Evolutionary conservation across 2,113 vertebrate species (phyloP).

Genomic region (Spilogale gracilis): DNA sequence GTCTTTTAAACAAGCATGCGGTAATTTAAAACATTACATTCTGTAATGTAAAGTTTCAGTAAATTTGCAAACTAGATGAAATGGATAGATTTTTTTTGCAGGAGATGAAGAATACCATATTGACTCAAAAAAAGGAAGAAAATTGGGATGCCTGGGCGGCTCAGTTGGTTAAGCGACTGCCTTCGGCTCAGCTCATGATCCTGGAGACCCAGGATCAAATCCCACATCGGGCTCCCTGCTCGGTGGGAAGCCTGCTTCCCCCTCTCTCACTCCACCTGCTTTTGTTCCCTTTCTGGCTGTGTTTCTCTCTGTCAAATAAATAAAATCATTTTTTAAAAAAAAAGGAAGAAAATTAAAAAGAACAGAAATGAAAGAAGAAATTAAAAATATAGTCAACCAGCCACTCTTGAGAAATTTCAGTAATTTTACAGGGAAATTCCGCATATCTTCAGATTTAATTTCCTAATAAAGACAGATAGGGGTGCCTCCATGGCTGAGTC

Average conservation of each 20-base stretch:
- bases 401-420: neutral
- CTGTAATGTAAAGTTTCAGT: neutral
- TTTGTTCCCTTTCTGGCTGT: too few relatives aligned
- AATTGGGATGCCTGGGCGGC: neutral
- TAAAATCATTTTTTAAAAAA: neutral
- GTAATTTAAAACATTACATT: neutral
- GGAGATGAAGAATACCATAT: neutral
- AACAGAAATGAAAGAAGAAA: neutral
- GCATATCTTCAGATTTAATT: neutral
- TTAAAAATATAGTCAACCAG: neutral
- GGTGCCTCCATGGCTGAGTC: neutral
- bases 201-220: too few relatives aligned
- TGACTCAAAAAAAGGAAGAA: neutral
- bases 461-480: neutral
- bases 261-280: too few relatives aligned
- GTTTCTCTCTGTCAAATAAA: too few relatives aligned
- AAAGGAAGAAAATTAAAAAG: neutral
- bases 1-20: neutral
- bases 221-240: too few relatives aligned
- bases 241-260: too few relatives aligned
- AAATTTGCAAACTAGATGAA: slow-evolving; percentile 13
- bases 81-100: neutral
- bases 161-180: too few relatives aligned
- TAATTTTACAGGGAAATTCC: neutral
- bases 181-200: too few relatives aligned